Percentiles rank a stretch among this genome's conserved stretches.
phyloP scores from a whole-genome alignment of 2,113 vertebrate genomes.

The Burhinus bistriatus region DNA sequence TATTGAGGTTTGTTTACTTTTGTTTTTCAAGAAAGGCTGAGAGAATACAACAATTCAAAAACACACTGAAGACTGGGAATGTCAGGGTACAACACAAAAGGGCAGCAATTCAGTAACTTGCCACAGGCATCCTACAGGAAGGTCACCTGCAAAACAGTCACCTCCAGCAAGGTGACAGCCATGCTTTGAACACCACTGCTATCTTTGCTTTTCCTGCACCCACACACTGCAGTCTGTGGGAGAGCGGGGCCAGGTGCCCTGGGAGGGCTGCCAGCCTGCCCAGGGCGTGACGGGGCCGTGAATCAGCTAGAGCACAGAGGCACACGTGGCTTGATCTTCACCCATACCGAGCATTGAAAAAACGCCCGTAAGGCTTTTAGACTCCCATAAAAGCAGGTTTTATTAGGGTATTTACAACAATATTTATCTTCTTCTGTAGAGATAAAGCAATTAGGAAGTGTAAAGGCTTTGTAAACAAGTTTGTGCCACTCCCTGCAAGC shows the following conservation, averaged over 20 bases:
- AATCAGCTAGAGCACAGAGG: background rate
- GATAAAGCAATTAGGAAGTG: background rate
- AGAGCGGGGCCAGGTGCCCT: fast-evolving
- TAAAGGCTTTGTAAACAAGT: background rate
- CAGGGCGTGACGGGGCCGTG: fast-evolving
- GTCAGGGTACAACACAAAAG: background rate
- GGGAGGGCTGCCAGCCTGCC: background rate
- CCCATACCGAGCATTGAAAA: background rate
- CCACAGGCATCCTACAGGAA: background rate
- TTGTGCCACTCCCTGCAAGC: background rate
- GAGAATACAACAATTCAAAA: background rate
- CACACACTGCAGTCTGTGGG: fast-evolving
- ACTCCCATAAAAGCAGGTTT: background rate
- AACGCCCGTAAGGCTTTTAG: background rate
- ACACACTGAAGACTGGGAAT: background rate
- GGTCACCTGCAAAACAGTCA: background rate
- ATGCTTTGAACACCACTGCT: background rate
- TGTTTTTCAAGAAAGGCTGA: background rate
- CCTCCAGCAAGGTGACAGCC: background rate
- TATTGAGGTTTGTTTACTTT: background rate
- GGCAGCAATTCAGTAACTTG: too few relatives aligned
- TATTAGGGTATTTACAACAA: background rate
- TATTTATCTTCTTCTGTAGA: background rate
- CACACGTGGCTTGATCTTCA: background rate
- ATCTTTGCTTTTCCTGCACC: fast-evolving